Base-by-base conservation (phyloP, 37 sponge, comb jelly and placozoan species). In the Aphrocallistes beatrix region DNA sequence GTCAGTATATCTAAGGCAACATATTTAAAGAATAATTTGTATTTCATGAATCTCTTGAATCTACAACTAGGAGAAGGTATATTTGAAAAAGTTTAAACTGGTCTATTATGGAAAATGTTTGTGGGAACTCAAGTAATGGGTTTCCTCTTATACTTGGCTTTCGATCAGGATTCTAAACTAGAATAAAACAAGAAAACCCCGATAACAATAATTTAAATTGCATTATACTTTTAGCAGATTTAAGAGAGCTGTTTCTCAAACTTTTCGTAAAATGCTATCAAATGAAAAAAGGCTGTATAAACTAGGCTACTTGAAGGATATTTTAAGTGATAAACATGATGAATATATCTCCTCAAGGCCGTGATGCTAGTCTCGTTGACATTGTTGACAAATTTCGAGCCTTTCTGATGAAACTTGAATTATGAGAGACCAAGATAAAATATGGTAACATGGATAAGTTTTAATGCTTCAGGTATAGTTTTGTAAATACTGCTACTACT, bases 291-390 rank as follows among this genome's bases (percentile, higher is more conserved):
- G 75, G 75, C 34, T 60, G 75, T 28, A 28, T 60, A 60, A 60
- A 60, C 75, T 60, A 60, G 75, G 28, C 75, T 60, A 60, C 75
- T 60, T 60, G 75, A 30, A 60, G 75, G 75, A 60, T 60, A 60
- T 60, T 60, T 60, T 42, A 3, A 60, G 28, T 60, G 3, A 60
- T 60, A 60, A 32, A 60, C 75, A 60, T 60, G 34, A 19, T 60
- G 75, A 60, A 60, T 60, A 60, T 32, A 60, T 60, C 21, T 60
- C 75, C n/a, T 60, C 75, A 60, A 60, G 75, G 75, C n/a, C 75
- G 34, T 60, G 75, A 60, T 30, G 75, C 34, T 60, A 60, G 8
- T 28, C 28, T 60, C 25, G n/a, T 60, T 60, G 34, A 60, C 75
- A 8, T 60, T 60, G 10, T 60, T 21, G 75, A 32, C 25, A 60